These are phyloP conservation scores for Cancer borealis DNA, from an alignment of 2,888 invertebrate species.

Conservation along the genomic window DNA sequence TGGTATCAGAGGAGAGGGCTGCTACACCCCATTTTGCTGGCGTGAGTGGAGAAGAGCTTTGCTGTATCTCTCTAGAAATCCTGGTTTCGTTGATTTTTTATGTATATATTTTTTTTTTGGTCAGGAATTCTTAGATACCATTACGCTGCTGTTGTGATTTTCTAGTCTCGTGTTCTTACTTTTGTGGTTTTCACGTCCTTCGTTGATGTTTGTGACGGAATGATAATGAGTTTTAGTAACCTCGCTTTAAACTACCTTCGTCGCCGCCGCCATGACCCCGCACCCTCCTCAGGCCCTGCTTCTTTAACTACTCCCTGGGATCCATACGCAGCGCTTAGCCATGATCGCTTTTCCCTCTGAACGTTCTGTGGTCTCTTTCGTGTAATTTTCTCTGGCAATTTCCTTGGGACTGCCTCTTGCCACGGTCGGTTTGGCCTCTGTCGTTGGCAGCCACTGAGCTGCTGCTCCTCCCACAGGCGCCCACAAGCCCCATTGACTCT, in stretches of 20 bases:
- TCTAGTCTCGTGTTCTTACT: not conserved
- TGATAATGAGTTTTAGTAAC: not conserved
- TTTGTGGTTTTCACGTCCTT: not conserved
- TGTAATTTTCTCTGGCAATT: constrained; percentile 29
- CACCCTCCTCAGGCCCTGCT: not conserved
- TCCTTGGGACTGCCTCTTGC: not conserved
- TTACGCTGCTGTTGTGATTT: not conserved
- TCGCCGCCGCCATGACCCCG: not conserved
- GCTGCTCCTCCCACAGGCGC: not conserved
- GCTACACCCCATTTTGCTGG: not conserved
- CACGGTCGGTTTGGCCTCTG: constrained; percentile 29
- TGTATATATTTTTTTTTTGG: not conserved
- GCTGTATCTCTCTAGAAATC: not conserved
- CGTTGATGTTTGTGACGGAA: not conserved
- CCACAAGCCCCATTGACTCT: constrained; percentile 29
- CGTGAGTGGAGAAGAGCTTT: not conserved
- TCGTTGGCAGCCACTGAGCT: constrained; percentile 24
- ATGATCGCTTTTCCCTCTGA: not conserved
- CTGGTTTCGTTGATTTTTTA: not conserved
- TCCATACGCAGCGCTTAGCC: not conserved
- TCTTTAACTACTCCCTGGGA: not conserved
- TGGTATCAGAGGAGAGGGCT: not conserved
- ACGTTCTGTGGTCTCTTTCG: not conserved
- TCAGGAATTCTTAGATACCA: not conserved
- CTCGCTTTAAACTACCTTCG: not conserved